These are phyloP conservation scores for Euclidia mi DNA, from an alignment of 2,888 invertebrate species.

Conservation along the genomic window DNA sequence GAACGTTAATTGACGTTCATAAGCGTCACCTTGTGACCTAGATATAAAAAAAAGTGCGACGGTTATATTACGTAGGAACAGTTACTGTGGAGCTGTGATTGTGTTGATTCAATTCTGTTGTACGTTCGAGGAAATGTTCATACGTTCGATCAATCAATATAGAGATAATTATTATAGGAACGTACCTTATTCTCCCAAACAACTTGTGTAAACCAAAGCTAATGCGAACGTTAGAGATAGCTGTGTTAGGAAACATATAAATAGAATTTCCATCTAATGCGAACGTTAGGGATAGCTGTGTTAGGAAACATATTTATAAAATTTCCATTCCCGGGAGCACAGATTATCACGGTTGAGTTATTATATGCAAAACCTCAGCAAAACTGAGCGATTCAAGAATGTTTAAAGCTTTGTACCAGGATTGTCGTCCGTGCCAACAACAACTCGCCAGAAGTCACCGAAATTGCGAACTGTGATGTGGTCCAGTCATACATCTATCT, in stretches of 20 bases:
- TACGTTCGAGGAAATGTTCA: constrained; percentile 24
- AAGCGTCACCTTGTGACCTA: too few species aligned
- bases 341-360: constrained; percentile 71
- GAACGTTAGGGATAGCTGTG: too few species aligned
- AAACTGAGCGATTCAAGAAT: constrained; percentile 61
- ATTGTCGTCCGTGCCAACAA: too few species aligned
- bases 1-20: too few species aligned
- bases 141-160: constrained; percentile 34
- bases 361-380: constrained; percentile 66
- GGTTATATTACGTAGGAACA: constrained; percentile 25
- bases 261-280: constrained; percentile 64
- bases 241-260: constrained; percentile 61
- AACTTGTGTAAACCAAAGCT: constrained; percentile 50
- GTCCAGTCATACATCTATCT: too few species aligned
- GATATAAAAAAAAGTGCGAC: too few species aligned
- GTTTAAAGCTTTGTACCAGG: constrained; percentile 59
- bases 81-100: constrained; percentile 12
- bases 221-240: constrained; percentile 53
- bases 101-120: constrained; percentile 13
- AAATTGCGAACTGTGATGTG: too few species aligned
- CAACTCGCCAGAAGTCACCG: too few species aligned
- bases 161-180: constrained; percentile 36
- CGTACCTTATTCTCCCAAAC: constrained; percentile 23
- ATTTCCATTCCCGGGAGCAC: constrained; percentile 61
- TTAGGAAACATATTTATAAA: too few species aligned